Percentiles rank a stretch among this genome's conserved stretches.
Conservation (phyloP, 2,888 invertebrate species). For the Amaurobius ferox region DNA sequence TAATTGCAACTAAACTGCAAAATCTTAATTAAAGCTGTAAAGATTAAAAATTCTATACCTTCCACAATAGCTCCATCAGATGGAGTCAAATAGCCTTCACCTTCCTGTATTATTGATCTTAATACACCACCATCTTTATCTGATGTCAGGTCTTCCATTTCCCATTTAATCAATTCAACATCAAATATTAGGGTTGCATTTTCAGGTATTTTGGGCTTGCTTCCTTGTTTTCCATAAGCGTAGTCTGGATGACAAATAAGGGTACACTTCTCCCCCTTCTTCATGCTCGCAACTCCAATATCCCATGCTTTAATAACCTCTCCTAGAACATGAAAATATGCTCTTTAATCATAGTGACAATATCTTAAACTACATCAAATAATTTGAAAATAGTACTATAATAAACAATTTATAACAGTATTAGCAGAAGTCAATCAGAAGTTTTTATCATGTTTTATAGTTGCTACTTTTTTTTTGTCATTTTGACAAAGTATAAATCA, state of each 20-base stretch:
- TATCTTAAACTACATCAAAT: too few relatives aligned
- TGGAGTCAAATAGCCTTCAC: constrained; percentile 85
- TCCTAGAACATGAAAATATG: constrained; percentile 80
- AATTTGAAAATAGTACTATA: too few relatives aligned
- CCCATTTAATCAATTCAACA: constrained; percentile 92
- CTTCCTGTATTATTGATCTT: constrained; percentile 84
- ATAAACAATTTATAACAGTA: too few relatives aligned
- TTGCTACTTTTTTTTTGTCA: too few relatives aligned
- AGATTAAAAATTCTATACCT: constrained; percentile 81
- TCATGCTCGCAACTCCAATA: constrained; percentile 95
- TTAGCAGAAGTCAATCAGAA: too few relatives aligned
- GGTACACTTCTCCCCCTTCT: constrained; percentile 88
- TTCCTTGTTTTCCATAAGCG: constrained; percentile 91
- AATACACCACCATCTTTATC: constrained; percentile 90
- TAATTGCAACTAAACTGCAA: too few relatives aligned
- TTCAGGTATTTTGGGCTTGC: constrained; percentile 91
- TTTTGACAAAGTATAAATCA: too few relatives aligned
- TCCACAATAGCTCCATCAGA: constrained; percentile 90
- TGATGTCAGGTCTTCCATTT: constrained; percentile 91
- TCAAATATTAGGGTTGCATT: constrained; percentile 87
- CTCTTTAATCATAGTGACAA: too few relatives aligned
- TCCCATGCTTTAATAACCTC: constrained; percentile 96
- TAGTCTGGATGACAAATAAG: constrained; percentile 92
- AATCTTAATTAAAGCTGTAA: too few relatives aligned
- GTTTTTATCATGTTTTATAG: too few relatives aligned